A percentile compares a stretch with the other conserved stretches of the same genome.
These are phyloP conservation scores for Microcebus griseorufus DNA, from an alignment of 2,113 vertebrate genomes.

Conservation along the genomic window DNA sequence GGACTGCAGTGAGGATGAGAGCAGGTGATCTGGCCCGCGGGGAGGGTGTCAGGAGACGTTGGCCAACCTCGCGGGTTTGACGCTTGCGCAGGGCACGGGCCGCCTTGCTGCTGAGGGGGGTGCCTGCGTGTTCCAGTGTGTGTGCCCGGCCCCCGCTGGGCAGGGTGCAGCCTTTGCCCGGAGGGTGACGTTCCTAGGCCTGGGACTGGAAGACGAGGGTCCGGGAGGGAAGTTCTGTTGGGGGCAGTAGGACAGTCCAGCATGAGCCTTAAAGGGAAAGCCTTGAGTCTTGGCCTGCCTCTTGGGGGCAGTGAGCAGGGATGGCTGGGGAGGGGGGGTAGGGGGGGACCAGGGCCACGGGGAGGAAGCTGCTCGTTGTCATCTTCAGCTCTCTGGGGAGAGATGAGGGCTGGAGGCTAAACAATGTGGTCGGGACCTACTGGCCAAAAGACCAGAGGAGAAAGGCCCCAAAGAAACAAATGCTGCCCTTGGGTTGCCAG, in stretches of 20 bases:
- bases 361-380: background rate
- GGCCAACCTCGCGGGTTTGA: fast-evolving
- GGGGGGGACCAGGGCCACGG: fast-evolving
- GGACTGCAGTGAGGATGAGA: background rate
- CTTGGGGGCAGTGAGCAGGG: background rate
- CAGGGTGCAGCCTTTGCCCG: background rate
- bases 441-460: background rate
- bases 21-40: background rate
- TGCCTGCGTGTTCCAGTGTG: fast-evolving
- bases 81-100: background rate
- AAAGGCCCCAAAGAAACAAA: background rate
- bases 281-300: background rate
- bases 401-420: background rate
- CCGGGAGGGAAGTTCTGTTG: background rate
- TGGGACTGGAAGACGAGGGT: background rate
- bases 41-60: background rate
- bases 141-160: fast-evolving
- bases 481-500: background rate
- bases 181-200: background rate
- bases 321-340: no score
- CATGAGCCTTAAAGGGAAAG: background rate
- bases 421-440: background rate
- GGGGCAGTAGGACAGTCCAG: background rate
- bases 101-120: background rate
- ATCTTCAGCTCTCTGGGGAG: background rate